Percentiles rank a stretch among this genome's conserved stretches.
Evolutionary conservation across 2,888 invertebrate genomes (phyloP).

Genomic region (Zaprionus lineosus): DNA sequence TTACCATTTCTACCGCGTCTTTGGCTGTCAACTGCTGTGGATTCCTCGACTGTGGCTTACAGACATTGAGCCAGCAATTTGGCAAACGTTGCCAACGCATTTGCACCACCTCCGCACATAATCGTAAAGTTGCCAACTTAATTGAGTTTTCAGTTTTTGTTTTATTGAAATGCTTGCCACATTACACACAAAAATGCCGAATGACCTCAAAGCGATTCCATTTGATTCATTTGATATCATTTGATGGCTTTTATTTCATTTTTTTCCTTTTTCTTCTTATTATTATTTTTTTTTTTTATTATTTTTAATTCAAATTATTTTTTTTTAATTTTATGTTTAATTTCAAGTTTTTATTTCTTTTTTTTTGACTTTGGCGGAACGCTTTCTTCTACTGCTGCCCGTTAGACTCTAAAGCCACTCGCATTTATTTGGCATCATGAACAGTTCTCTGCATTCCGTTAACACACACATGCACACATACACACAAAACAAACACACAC

Average conservation of each 20-base stretch:
- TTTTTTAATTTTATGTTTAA: no score
- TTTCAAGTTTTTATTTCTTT: background rate
- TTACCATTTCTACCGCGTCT: background rate
- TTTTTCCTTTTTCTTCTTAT: constrained; percentile 9
- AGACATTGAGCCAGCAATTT: constrained; percentile 32
- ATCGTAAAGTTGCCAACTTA: constrained; percentile 36
- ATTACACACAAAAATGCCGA: constrained; percentile 10
- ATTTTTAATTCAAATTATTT: no score
- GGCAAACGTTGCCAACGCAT: constrained; percentile 39
- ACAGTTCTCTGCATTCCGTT: constrained; percentile 23
- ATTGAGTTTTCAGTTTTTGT: constrained; percentile 43
- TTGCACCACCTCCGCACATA: constrained; percentile 32
- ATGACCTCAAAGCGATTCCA: constrained; percentile 60
- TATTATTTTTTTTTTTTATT: constrained; percentile 7
- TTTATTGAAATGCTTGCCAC: constrained; percentile 35
- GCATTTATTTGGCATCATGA: constrained; percentile 61
- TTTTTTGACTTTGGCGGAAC: constrained; percentile 39
- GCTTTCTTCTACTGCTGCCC: constrained; percentile 58
- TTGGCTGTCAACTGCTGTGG: constrained; percentile 13
- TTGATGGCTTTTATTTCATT: constrained; percentile 24
- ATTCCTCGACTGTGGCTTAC: constrained; percentile 17
- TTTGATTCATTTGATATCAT: constrained; percentile 48
- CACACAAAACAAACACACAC: background rate
- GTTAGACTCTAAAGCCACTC: constrained; percentile 43
- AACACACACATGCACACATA: background rate